Percentiles rank a stretch among this genome's conserved stretches.
Evolutionary conservation across 1,140 invertebrate genomes (phyloP).

Genomic region (Hydropsyche tenuis): DNA sequence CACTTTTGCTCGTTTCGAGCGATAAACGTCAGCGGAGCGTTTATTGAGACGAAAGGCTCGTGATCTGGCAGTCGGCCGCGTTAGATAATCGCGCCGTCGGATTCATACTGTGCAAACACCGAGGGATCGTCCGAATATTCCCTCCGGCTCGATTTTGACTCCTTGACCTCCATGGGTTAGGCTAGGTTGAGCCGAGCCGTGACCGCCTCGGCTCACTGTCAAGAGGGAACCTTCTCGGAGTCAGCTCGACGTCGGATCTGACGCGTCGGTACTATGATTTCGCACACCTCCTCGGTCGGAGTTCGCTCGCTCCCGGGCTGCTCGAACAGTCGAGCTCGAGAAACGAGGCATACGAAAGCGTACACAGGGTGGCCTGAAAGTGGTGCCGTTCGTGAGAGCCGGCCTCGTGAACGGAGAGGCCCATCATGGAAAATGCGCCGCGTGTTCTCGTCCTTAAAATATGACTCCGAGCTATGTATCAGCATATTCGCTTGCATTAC

Average conservation of each 20-base stretch:
- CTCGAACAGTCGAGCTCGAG: neutral
- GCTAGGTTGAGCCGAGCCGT: neutral
- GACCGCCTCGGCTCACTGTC: conserved; percentile 22
- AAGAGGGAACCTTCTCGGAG: neutral
- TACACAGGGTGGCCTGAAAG: neutral
- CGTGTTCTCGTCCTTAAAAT: too few relatives aligned
- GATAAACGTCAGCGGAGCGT: conserved; percentile 1
- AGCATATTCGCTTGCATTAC: too few relatives aligned
- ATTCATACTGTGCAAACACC: conserved; percentile 35
- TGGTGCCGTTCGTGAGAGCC: too few relatives aligned
- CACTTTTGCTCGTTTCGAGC: conserved; percentile 16
- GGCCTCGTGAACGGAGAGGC: too few relatives aligned
- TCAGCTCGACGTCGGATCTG: conserved; percentile 16
- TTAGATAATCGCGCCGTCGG: conserved; percentile 21
- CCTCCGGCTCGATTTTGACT: conserved; percentile 30
- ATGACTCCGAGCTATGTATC: too few relatives aligned
- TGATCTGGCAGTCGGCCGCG: conserved; percentile 25
- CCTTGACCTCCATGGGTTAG: conserved; percentile 22
- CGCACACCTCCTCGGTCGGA: conserved; percentile 9
- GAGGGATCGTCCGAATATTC: conserved; percentile 21
- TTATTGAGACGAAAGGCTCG: conserved; percentile 30
- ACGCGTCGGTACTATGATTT: conserved; percentile 27
- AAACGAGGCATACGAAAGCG: neutral
- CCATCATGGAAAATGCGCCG: too few relatives aligned
- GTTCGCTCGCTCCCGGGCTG: too few relatives aligned